A percentile compares a stretch with the other conserved stretches of the same genome.
phyloP scores from a whole-genome alignment of 2,888 invertebrate species.

The Gastracanthus pulcherrimus region DNA sequence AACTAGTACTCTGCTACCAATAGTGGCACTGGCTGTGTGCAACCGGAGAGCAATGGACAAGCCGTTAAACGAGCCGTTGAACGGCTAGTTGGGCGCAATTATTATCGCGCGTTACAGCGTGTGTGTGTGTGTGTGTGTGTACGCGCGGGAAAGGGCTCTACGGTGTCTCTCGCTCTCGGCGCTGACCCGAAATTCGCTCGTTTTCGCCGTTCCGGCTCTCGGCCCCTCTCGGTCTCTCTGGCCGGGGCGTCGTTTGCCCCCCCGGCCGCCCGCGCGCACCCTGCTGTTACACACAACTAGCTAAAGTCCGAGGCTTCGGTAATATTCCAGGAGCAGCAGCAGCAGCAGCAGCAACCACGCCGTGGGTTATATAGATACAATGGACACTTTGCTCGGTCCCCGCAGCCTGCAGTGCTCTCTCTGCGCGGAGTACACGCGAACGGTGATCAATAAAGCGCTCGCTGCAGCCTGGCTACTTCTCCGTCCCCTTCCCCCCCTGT shows the following conservation, averaged over 20 bases:
- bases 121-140: no score
- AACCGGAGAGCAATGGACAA: background rate
- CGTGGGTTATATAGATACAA: conserved; percentile 65
- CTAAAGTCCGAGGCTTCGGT: conserved; percentile 51
- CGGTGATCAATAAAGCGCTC: conserved; percentile 64
- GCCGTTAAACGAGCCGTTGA: conserved; percentile 68
- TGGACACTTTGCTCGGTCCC: conserved; percentile 63
- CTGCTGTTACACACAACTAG: no score
- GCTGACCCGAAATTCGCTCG: conserved; percentile 4
- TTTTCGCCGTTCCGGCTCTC: background rate
- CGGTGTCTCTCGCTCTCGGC: no score
- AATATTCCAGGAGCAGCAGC: no score
- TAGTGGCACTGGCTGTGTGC: background rate
- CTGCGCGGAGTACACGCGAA: conserved; percentile 44
- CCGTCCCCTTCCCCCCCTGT: no score
- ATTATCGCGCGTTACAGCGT: conserved; percentile 64
- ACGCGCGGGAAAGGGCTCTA: no score
- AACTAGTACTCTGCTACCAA: background rate
- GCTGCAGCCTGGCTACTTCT: conserved; percentile 14
- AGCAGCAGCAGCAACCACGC: background rate
- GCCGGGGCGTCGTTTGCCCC: no score
- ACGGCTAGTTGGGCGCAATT: conserved; percentile 69
- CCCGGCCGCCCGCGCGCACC: no score
- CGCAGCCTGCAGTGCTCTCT: conserved; percentile 15
- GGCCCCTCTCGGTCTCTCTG: background rate